Base-by-base conservation (phyloP, 2,888 invertebrate species). In the Lasioglossum villosulum region DNA sequence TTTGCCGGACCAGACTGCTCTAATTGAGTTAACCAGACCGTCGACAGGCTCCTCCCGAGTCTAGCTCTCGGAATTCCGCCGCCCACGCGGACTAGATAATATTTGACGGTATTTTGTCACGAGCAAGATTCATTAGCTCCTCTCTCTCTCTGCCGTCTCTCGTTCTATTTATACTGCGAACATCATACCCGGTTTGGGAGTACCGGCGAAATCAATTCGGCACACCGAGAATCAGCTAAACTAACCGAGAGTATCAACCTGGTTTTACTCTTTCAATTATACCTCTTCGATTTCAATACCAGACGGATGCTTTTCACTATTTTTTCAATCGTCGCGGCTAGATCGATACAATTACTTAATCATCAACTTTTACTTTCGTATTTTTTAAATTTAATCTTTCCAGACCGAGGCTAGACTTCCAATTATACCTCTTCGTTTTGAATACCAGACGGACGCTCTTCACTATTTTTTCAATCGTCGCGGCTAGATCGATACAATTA, bases 61-160 rank as follows among this genome's bases (percentile, higher is more conserved):
- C 76, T 68, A 48, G 37, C 68, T 16, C 68, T 48, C 68, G n/a
- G 45, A 77, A 63, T 42, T 42, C 30, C 42, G 23, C 75, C 63
- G 75, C 63, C 75, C 30, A 75, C 63, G 30, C 42, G 27, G 42
- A 37, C 76, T 68, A 68, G 68, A 77, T 68, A 68, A 77, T 77
- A 66, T 77, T 77, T 77, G 68, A 48, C 37, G 68, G 37, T 77
- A 68, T 77, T 77, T 77, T 77, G 76, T 77, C 68, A 68, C 66
- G 34, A 48, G 68, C 48, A 56, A n/a, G 52, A 77, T 78, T 76
- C 77, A 37, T 39, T 39, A 34, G 39, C 19, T 4, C n/a, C 56
- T 27, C 16, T 27, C 14, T n/a, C 10, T n/a, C 56, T 63, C 6
- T 42, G 27, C 45, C 4, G 30, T 70, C 19, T 16, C 42, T 16